Percentiles rank a stretch among this genome's conserved stretches.
Evolutionary conservation across 2,113 vertebrate genomes (phyloP).

Genomic region (Bungarus multicinctus): DNA sequence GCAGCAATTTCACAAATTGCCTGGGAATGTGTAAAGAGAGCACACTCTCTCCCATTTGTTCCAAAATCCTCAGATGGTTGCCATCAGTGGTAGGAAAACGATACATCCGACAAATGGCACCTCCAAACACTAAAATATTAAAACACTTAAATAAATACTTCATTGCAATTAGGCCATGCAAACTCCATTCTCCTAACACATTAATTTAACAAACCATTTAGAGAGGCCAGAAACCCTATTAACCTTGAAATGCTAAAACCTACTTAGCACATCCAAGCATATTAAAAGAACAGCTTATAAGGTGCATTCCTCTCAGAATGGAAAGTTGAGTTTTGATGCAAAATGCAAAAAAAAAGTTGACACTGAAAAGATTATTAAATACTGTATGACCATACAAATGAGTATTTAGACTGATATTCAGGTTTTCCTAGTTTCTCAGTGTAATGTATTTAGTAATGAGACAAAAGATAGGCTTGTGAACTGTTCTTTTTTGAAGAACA

Average conservation of each 20-base stretch:
- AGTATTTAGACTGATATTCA: not conserved
- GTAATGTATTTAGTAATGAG: not conserved
- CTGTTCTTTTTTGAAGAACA: not conserved
- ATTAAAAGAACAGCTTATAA: not conserved
- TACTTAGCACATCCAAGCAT: not conserved
- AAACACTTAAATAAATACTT: not conserved
- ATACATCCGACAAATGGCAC: constrained; percentile 96
- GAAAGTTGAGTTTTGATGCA: not conserved
- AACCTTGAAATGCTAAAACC: not conserved
- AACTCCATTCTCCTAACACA: not conserved
- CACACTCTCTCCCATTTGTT: constrained; percentile 96
- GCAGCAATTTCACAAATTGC: constrained; percentile 92
- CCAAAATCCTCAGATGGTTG: constrained; percentile 91
- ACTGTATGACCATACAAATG: not conserved
- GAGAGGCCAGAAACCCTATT: not conserved
- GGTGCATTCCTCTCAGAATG: not conserved
- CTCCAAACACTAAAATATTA: constrained; percentile 84
- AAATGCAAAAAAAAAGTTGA: not conserved
- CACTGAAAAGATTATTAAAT: not conserved
- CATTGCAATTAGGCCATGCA: not conserved
- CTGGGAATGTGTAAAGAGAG: constrained; percentile 90
- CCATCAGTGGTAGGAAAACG: constrained; percentile 93
- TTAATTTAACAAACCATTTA: not conserved
- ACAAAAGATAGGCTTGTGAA: not conserved
- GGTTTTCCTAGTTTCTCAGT: not conserved